Percentiles rank a stretch among this genome's conserved stretches.
These are phyloP conservation scores for Clunio marinus DNA, from an alignment of 2,888 invertebrate genomes.

Conservation along the genomic window DNA sequence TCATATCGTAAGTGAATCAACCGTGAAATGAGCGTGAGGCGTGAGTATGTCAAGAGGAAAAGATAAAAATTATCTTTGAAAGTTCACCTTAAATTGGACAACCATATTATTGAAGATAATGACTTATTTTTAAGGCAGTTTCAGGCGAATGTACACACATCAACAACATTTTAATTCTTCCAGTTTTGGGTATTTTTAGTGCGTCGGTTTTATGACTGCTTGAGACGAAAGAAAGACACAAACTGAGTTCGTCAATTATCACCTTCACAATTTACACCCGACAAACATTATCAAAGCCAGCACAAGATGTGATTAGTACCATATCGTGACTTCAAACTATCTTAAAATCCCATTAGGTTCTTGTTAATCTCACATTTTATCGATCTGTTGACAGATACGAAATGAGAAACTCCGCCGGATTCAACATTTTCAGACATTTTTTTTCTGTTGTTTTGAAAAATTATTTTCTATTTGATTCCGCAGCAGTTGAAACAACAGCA, in stretches of 20 bases:
- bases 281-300: not conserved
- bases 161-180: not conserved
- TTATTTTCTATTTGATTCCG: not conserved
- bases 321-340: not conserved
- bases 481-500: not conserved
- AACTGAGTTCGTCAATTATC: conserved; percentile 28
- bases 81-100: conserved; percentile 22
- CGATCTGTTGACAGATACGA: conserved; percentile 18
- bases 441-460: not conserved
- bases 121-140: not conserved
- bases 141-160: not conserved
- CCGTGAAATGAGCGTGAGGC: conserved; percentile 26
- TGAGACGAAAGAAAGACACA: not conserved
- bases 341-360: conserved; percentile 10
- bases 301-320: not conserved
- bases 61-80: conserved; percentile 18
- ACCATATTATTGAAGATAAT: conserved; percentile 18
- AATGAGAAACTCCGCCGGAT: not conserved
- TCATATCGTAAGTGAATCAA: conserved; percentile 20
- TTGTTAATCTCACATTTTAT: conserved; percentile 29
- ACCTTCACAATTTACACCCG: conserved; percentile 28
- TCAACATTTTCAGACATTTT: not conserved
- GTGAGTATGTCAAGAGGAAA: conserved; percentile 7
- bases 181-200: not conserved
- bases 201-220: not conserved